Conservation (phyloP, 2,797 vertebrate genomes). For the Gastrophryne carolinensis region DNA sequence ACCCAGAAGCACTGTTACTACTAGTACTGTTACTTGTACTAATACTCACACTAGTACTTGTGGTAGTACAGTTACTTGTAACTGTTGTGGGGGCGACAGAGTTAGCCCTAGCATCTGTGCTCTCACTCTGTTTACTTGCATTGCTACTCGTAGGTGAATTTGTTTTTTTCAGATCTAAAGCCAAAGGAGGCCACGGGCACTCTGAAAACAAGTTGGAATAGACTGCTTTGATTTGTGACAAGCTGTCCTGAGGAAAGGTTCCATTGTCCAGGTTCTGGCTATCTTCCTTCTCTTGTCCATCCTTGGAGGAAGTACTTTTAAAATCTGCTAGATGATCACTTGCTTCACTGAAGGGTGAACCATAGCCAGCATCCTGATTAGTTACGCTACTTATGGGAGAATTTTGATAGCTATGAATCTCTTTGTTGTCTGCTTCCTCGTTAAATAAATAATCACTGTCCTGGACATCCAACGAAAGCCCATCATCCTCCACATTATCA, state of each 20-base stretch:
- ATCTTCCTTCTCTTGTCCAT: constrained; percentile 82
- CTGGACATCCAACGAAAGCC: constrained; percentile 84
- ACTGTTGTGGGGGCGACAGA: constrained; percentile 65
- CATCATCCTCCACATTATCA: constrained; percentile 84
- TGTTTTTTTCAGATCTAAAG: constrained; percentile 87
- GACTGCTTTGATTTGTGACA: constrained; percentile 95
- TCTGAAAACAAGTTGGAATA: constrained; percentile 96
- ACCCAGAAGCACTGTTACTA: constrained; percentile 76
- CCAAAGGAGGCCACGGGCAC: constrained; percentile 92
- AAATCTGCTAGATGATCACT: constrained; percentile 90
- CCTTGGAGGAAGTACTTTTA: constrained; percentile 81
- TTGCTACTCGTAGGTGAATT: constrained; percentile 71
- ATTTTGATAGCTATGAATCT: constrained; percentile 89
- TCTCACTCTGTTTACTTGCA: constrained; percentile 75
- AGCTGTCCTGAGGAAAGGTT: constrained; percentile 89
- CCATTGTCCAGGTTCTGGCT: constrained; percentile 73
- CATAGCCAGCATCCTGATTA: constrained; percentile 93
- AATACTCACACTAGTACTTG: constrained; percentile 65
- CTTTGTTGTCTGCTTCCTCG: constrained; percentile 83
- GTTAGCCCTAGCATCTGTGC: constrained; percentile 66
- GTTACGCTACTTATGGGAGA: constrained; percentile 94
- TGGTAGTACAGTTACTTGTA: constrained; percentile 60
- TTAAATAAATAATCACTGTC: constrained; percentile 87
- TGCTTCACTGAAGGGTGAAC: constrained; percentile 91
- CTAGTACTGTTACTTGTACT: constrained; percentile 69